Conservation (phyloP, 1,140 invertebrate species). For the Araneus ventricosus region DNA sequence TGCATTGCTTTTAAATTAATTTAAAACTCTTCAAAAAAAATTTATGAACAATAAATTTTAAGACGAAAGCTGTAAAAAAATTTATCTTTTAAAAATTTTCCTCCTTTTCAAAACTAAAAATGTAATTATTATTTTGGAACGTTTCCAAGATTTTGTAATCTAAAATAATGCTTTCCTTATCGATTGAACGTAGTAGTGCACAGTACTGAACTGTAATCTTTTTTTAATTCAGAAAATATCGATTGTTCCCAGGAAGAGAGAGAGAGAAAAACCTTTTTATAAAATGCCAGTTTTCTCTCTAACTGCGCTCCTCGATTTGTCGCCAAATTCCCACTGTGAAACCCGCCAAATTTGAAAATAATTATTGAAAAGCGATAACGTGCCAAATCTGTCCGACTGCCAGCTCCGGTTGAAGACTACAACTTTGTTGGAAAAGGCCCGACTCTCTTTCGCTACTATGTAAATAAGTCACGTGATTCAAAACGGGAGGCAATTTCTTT, state of each 20-base stretch:
- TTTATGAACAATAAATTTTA: too few relatives aligned
- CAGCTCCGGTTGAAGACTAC: background rate
- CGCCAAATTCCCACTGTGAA: constrained; percentile 45
- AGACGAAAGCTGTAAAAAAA: background rate
- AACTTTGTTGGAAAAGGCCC: constrained; percentile 63
- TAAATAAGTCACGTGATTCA: constrained; percentile 75
- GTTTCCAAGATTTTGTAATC: constrained; percentile 40
- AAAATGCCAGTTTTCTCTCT: constrained; percentile 43
- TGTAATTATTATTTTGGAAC: constrained; percentile 31
- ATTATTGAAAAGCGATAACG: background rate
- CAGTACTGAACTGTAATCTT: constrained; percentile 34
- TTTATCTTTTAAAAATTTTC: background rate
- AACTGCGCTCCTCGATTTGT: constrained; percentile 7
- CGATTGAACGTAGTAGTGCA: constrained; percentile 28
- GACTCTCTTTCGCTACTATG: constrained; percentile 61
- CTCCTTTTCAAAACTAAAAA: constrained; percentile 16
- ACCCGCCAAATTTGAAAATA: constrained; percentile 53
- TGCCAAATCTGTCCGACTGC: constrained; percentile 49
- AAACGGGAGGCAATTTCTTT: constrained; percentile 68
- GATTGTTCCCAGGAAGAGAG: constrained; percentile 17
- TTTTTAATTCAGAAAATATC: constrained; percentile 46
- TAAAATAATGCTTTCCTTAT: constrained; percentile 30
- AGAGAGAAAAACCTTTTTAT: constrained; percentile 34
- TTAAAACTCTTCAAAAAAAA: too few relatives aligned
- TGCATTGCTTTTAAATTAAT: too few relatives aligned